phyloP scores from a whole-genome alignment of 2,113 vertebrate genomes.

The Nycticorax nycticorax region DNA sequence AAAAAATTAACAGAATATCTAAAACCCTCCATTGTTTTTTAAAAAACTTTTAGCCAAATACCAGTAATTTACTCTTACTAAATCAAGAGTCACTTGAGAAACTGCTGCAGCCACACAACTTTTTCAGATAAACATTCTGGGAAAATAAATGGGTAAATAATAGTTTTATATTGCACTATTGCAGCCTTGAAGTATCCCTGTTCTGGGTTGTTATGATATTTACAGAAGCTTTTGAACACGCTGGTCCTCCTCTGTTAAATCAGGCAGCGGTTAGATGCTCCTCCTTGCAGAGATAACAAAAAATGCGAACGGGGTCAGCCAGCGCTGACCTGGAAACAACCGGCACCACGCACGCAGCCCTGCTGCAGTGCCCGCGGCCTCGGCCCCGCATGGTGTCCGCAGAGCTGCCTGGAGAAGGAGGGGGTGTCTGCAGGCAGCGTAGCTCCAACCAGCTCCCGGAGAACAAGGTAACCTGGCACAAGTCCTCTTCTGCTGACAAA shows the following conservation, averaged over 20 bases:
- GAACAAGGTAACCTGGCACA: not conserved
- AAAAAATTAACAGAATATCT: slow-evolving; percentile 14
- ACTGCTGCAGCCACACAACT: not conserved
- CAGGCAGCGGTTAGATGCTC: not conserved
- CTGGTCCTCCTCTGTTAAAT: fast-evolving
- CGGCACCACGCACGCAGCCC: fast-evolving
- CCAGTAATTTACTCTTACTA: not conserved
- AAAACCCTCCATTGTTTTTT: not conserved
- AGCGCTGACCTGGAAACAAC: not conserved
- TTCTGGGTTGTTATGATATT: not conserved
- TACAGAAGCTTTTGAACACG: not conserved
- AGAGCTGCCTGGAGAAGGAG: not conserved
- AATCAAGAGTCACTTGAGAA: not conserved
- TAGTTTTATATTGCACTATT: fast-evolving
- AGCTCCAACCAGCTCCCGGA: not conserved
- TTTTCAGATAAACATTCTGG: not conserved
- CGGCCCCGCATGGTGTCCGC: fast-evolving
- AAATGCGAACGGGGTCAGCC: not conserved
- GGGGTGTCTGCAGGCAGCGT: not conserved
- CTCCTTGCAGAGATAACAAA: not conserved
- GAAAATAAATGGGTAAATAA: not conserved
- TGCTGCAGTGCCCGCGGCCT: no score
- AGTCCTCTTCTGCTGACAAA: not conserved
- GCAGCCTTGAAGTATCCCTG: not conserved
- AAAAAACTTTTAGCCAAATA: not conserved